phyloP scores from a whole-genome alignment of 2,888 invertebrate species.

The Acleris emargana region DNA sequence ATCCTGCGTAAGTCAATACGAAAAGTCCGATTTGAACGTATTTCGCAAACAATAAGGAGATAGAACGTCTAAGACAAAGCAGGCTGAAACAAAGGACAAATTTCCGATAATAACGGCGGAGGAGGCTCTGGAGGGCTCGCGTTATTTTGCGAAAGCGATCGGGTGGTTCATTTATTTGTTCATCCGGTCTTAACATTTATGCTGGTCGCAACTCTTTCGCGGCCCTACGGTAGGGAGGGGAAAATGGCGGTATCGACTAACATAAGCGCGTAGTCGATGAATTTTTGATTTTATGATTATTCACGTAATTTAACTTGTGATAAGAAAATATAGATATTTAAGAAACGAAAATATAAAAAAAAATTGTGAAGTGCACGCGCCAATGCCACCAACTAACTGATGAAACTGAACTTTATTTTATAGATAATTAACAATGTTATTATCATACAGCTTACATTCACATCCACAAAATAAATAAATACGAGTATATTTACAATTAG shows the following conservation, averaged over 20 bases:
- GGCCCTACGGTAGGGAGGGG: conserved; percentile 54
- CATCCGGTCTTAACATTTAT: conserved; percentile 77
- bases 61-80: conserved; percentile 42
- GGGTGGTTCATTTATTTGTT: conserved; percentile 76
- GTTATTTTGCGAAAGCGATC: conserved; percentile 65
- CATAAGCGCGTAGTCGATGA: background rate
- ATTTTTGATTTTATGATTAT: no score
- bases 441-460: no score
- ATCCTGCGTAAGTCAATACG: conserved; percentile 35
- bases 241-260: background rate
- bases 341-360: no score
- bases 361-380: no score
- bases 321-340: no score
- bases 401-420: no score
- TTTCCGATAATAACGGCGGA: conserved; percentile 52
- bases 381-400: no score
- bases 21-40: conserved; percentile 34
- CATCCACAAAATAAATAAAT: no score
- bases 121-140: conserved; percentile 57
- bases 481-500: no score
- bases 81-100: conserved; percentile 47
- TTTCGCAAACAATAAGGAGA: conserved; percentile 36
- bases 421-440: no score
- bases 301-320: no score
- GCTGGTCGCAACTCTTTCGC: conserved; percentile 75